phyloP scores from a whole-genome alignment of 2,888 invertebrate genomes.

The Parasteatoda lunata region DNA sequence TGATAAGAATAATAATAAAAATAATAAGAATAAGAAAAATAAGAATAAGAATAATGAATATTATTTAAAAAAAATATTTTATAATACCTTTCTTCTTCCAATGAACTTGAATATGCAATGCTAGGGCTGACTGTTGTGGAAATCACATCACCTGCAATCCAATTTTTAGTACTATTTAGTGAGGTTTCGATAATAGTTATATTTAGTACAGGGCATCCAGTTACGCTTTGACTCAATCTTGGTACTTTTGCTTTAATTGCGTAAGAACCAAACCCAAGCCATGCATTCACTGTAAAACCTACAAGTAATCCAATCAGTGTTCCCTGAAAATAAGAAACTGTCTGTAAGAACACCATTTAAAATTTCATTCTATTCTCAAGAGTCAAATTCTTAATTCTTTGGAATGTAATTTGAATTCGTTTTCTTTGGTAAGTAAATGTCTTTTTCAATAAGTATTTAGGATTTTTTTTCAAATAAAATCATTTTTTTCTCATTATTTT shows the following conservation, averaged over 20 bases:
- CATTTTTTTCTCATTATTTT: too few species aligned
- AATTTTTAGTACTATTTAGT: not conserved
- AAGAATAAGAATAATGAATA: not conserved
- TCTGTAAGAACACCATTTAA: not conserved
- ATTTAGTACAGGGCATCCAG: constrained; percentile 13
- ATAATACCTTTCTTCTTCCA: not conserved
- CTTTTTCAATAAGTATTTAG: too few species aligned
- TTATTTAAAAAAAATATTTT: not conserved
- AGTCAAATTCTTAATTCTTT: not conserved
- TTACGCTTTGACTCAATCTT: constrained; percentile 2
- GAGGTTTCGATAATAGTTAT: not conserved
- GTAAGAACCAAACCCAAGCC: constrained; percentile 53
- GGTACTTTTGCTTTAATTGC: constrained; percentile 9
- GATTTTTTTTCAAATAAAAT: not conserved
- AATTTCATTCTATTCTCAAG: not conserved
- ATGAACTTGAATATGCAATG: not conserved
- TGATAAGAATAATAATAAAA: too few species aligned
- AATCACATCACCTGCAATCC: not conserved
- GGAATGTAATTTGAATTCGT: not conserved
- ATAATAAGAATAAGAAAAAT: too few species aligned
- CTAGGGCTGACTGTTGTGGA: not conserved
- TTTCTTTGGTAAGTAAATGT: too few species aligned
- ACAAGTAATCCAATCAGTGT: constrained; percentile 38
- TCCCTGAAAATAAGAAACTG: constrained; percentile 13
- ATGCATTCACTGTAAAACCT: constrained; percentile 44